Conservation (phyloP, 2,797 vertebrate species). For the Mus caroli region DNA sequence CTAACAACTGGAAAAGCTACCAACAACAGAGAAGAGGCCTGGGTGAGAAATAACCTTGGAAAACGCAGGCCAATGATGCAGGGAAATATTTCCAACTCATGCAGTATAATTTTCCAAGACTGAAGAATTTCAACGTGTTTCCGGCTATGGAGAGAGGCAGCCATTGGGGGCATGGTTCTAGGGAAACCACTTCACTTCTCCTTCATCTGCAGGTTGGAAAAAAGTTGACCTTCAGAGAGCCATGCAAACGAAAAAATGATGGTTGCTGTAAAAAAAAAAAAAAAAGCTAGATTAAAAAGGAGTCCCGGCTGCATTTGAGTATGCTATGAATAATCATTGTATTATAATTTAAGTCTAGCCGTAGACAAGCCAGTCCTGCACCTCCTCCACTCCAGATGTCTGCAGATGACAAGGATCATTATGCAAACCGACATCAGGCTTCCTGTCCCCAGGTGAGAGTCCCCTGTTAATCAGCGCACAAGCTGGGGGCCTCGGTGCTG, state of each 20-base stretch:
- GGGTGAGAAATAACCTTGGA: not conserved
- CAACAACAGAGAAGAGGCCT: not conserved
- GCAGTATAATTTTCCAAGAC: not conserved
- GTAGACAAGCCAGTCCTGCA: not conserved
- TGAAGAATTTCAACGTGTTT: not conserved
- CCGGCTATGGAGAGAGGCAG: not conserved
- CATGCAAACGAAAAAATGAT: not conserved
- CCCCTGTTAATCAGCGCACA: not conserved
- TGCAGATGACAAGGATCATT: not conserved
- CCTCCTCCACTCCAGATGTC: not conserved
- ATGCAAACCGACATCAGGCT: not conserved
- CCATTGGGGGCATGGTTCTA: not conserved
- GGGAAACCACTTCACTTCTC: not conserved
- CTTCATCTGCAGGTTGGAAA: not conserved
- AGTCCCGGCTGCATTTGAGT: not conserved
- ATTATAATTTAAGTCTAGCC: conserved; percentile 27
- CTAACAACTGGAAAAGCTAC: not conserved
- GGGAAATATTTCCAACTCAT: not conserved
- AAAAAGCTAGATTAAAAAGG: not conserved
- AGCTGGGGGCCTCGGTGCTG: not conserved
- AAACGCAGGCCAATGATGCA: not conserved
- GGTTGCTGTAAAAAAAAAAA: not conserved
- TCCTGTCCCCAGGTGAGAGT: not conserved
- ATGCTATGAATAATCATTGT: not conserved
- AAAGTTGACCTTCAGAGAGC: not conserved